These are phyloP conservation scores for Bactericera cockerelli DNA, from an alignment of 1,140 invertebrate genomes.

Conservation along the genomic window DNA sequence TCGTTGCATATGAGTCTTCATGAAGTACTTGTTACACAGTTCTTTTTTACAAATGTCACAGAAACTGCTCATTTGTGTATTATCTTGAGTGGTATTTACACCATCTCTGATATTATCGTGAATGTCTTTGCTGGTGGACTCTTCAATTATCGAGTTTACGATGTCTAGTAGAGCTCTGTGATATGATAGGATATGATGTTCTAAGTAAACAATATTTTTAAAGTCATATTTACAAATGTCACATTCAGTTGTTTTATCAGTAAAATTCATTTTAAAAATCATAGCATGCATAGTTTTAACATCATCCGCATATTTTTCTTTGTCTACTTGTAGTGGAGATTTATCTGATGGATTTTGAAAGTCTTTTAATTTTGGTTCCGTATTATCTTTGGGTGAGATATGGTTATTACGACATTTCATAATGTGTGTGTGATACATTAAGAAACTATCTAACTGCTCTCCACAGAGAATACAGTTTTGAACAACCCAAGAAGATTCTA, in stretches of 20 bases:
- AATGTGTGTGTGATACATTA: background rate
- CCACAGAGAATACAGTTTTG: background rate
- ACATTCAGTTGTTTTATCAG: constrained; percentile 41
- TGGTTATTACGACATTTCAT: background rate
- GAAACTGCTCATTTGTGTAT: constrained; percentile 55
- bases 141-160: constrained; percentile 24
- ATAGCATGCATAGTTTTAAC: constrained; percentile 63
- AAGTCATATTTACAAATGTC: constrained; percentile 40
- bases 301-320: constrained; percentile 7
- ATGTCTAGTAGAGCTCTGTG: constrained; percentile 35
- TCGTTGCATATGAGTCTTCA: constrained; percentile 98
- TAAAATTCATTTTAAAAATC: constrained; percentile 73
- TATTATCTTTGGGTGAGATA: background rate
- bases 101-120: constrained; percentile 7
- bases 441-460: background rate
- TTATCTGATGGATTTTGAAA: background rate
- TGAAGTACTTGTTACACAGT: constrained; percentile 98
- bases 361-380: constrained; percentile 1
- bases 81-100: background rate
- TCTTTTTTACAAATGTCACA: constrained; percentile 99
- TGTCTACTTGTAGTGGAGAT: background rate
- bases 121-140: constrained; percentile 17
- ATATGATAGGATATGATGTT: constrained; percentile 42
- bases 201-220: constrained; percentile 37
- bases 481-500: background rate